Evolutionary conservation across 2,113 vertebrate species (phyloP).

Genomic region (Camelus bactrianus): DNA sequence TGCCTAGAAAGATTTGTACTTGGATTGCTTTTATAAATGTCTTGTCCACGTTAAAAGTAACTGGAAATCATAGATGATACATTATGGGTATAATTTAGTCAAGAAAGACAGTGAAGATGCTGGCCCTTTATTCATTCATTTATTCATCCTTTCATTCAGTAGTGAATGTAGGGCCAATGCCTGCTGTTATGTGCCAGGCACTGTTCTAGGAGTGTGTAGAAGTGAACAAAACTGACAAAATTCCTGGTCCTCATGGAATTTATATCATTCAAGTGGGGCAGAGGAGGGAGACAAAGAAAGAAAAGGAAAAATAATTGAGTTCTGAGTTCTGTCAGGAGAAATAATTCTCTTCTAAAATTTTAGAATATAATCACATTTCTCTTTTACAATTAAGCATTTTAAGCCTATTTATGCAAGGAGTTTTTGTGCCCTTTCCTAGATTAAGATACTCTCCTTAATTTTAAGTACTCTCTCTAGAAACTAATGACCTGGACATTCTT

Average conservation of each 20-base stretch:
- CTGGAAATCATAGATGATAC: background rate
- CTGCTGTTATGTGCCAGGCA: background rate
- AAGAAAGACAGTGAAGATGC: background rate
- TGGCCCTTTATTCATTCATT: too few species aligned
- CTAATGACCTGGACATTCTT: conserved; percentile 5
- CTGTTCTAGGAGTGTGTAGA: too few species aligned
- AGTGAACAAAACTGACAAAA: background rate
- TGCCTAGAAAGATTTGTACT: background rate
- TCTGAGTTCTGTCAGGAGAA: background rate
- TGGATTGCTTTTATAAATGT: background rate
- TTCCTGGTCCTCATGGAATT: background rate
- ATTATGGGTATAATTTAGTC: background rate
- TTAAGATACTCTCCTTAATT: conserved; percentile 60
- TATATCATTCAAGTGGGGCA: background rate
- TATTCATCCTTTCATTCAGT: too few species aligned
- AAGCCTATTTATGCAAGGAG: background rate
- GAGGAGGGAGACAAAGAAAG: background rate
- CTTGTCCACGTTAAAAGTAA: background rate
- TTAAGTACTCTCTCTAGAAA: conserved; percentile 60
- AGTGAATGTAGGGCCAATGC: background rate
- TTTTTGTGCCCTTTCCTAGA: conserved; percentile 59
- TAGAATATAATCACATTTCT: conserved; percentile 8
- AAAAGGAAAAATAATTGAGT: background rate
- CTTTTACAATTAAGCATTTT: conserved; percentile 67
- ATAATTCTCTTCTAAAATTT: conserved; percentile 57